Evolutionary conservation across 2,797 vertebrate species (phyloP), one percentile per base, ranked within the genome.

Genomic region (Antrozous pallidus): DNA sequence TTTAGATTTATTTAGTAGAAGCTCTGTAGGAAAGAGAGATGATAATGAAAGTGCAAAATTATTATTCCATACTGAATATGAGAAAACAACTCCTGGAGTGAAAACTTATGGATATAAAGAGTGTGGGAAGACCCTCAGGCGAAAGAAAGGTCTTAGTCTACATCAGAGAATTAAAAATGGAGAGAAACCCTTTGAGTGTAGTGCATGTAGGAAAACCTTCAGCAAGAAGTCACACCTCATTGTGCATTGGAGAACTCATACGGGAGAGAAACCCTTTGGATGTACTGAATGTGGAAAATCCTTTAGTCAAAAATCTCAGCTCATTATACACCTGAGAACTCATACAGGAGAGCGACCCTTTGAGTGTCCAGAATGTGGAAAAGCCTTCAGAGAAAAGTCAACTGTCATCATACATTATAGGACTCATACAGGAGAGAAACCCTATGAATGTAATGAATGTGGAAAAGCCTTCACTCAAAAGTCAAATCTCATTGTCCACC

Each of bases 161-260:
- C 97, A 97, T 86, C 96, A 96, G 82, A 97, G 97, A 95, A 96
- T 97, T 97, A 97, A 98, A 96, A 97, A 96, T 81, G 97, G 97
- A 95, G 97, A 97, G 80, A 97, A 96, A 77, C 96, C 95, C 22
- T 97, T 96, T 95, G 96, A 97, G 94, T 97, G 97, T 74, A 94
- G 91, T 79, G 89, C 93, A 24, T 97, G 97, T 93, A 94, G 79
- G 95, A 97, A 97, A 93, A 96, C 96, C 45, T 97, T 97, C 73
- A 96, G 91, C 77, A 96, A 97, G 81, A 97, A 97, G 82, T 98
- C 98, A 47, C 97, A 97, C 47, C 98, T 98, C 38, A 94, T 97
- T 84, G 96, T 97, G 36, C 97, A 98, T 4, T 97, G 97, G 93
- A 96, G 97, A 96, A 98, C 96, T 33, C 97, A 98, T 71, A 97